Evolutionary conservation across 2,888 invertebrate species (phyloP).

Genomic region (Andrena haemorrhoa): DNA sequence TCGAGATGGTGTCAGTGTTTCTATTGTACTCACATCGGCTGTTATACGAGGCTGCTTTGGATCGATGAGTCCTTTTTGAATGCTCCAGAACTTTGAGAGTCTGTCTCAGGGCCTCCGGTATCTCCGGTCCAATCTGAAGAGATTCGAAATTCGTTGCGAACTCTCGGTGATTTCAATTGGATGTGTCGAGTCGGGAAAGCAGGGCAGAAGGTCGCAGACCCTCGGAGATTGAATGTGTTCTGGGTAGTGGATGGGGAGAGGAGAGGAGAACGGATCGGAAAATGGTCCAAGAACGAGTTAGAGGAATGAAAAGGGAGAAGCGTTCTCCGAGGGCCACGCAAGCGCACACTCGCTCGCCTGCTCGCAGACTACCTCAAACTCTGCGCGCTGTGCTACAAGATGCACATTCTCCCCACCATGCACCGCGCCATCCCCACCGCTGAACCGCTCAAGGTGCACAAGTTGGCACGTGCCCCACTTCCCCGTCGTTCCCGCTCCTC

Average conservation of each 20-base stretch:
- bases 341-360: slow-evolving; percentile 81
- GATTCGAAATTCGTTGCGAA: slow-evolving; percentile 1
- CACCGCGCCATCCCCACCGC: slow-evolving; percentile 17
- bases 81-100: background rate
- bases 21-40: slow-evolving; percentile 22
- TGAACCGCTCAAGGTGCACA: background rate
- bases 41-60: background rate
- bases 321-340: slow-evolving; percentile 74
- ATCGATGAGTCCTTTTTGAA: background rate
- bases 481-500: slow-evolving; percentile 21
- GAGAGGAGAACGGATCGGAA: background rate
- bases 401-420: slow-evolving; percentile 54
- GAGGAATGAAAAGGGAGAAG: slow-evolving; percentile 21
- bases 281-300: background rate
- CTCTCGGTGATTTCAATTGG: slow-evolving; percentile 67
- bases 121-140: background rate
- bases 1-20: background rate
- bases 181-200: slow-evolving; percentile 55
- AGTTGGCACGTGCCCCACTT: slow-evolving; percentile 41
- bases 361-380: slow-evolving; percentile 79
- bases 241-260: slow-evolving; percentile 15
- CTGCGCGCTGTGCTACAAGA: slow-evolving; percentile 35
- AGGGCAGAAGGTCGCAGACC: slow-evolving; percentile 60
- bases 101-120: background rate
- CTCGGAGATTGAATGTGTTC: slow-evolving; percentile 60